These are phyloP conservation scores for Terebella lapidaria DNA, from an alignment of 2,888 invertebrate genomes.

Conservation along the genomic window DNA sequence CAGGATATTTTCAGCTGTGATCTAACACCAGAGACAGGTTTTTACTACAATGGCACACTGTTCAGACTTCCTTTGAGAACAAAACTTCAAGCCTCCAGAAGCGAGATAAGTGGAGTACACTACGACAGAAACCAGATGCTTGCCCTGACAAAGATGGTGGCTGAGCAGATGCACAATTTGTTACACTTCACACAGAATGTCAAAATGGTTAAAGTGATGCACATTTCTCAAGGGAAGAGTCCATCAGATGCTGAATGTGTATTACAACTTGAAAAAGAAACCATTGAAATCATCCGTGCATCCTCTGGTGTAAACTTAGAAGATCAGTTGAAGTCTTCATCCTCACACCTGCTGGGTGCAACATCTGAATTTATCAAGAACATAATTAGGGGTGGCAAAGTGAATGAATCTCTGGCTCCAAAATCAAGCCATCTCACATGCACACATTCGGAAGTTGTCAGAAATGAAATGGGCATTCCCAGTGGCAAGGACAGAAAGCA, in stretches of 20 bases:
- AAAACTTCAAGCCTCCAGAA: constrained; percentile 20
- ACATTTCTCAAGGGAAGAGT: constrained; percentile 19
- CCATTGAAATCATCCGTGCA: no score
- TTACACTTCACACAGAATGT: constrained; percentile 43
- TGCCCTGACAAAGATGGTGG: constrained; percentile 30
- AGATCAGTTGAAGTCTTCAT: neutral
- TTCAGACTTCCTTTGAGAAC: constrained; percentile 31
- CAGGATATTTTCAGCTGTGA: constrained; percentile 32
- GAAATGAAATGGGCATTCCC: neutral
- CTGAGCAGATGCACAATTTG: constrained; percentile 30
- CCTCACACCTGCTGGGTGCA: neutral
- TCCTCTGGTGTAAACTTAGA: no score
- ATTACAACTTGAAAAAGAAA: constrained; percentile 7
- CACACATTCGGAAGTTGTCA: no score
- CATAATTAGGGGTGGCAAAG: neutral
- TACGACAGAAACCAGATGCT: constrained; percentile 32
- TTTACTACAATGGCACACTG: constrained; percentile 26
- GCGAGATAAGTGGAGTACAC: constrained; percentile 30
- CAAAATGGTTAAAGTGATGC: constrained; percentile 28
- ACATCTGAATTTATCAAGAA: neutral
- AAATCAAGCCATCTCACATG: no score
- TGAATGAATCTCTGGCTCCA: no score
- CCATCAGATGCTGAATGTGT: constrained; percentile 9
- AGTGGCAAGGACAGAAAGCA: neutral
- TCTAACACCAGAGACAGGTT: constrained; percentile 2